Percentiles rank a stretch among this genome's conserved stretches.
Conservation (phyloP, 23 tunicate species). For the Diplosoma virens region DNA sequence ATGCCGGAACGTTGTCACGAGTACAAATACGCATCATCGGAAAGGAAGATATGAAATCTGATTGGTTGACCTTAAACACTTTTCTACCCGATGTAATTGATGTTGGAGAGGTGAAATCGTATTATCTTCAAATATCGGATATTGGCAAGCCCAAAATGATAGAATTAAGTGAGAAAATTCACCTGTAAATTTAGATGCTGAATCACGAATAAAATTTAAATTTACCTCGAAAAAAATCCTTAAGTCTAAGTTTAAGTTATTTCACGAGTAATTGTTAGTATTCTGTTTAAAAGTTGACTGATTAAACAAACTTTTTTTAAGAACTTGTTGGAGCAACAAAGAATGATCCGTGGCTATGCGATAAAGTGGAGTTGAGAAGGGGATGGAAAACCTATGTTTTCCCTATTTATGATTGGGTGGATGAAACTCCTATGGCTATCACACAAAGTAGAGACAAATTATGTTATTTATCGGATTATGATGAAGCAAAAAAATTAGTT, state of each 20-base stretch:
- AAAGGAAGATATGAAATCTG: background rate
- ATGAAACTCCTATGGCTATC: background rate
- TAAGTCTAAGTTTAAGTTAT: too few relatives aligned
- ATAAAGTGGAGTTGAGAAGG: conserved; percentile 7
- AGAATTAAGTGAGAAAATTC: conserved; percentile 16
- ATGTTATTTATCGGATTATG: too few relatives aligned
- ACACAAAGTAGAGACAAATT: conserved; percentile 19
- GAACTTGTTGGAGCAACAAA: conserved; percentile 5
- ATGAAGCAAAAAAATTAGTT: too few relatives aligned
- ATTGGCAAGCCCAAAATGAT: conserved; percentile 29
- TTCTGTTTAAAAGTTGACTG: too few relatives aligned
- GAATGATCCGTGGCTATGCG: conserved; percentile 40
- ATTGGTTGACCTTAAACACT: conserved; percentile 22
- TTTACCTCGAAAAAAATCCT: too few relatives aligned
- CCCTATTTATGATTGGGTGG: conserved; percentile 64
- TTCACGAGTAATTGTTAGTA: too few relatives aligned
- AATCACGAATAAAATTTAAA: too few relatives aligned
- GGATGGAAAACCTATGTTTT: conserved; percentile 9
- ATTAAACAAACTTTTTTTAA: background rate
- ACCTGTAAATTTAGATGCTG: too few relatives aligned
- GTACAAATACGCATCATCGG: conserved; percentile 25
- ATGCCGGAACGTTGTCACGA: conserved; percentile 31
- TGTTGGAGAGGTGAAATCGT: background rate
- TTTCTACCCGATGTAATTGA: conserved; percentile 22
- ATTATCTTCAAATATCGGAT: conserved; percentile 5